Conservation (phyloP, 2,888 invertebrate species). For the Agrotis clavis region DNA sequence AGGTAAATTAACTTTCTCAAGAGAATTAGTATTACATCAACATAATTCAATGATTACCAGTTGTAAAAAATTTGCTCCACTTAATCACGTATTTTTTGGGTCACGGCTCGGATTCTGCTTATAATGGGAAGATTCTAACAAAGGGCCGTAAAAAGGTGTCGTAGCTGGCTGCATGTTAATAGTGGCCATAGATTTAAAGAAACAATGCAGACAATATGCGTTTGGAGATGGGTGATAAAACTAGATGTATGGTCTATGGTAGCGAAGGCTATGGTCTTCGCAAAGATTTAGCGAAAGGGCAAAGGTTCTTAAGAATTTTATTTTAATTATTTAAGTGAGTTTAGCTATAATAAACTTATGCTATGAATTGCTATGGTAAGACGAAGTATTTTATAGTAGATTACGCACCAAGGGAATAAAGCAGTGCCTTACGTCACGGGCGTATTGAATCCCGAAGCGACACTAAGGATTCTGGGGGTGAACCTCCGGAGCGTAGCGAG, state of each 20-base stretch:
- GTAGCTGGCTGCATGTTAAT: slow-evolving; percentile 31
- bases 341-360: slow-evolving; percentile 1
- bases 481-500: no score
- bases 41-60: slow-evolving; percentile 41
- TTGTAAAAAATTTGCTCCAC: slow-evolving; percentile 58
- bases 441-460: no score
- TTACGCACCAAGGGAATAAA: no score
- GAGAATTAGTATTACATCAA: slow-evolving; percentile 61
- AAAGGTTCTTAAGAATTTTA: background rate
- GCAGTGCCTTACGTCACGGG: no score
- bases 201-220: slow-evolving; percentile 19
- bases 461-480: no score
- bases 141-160: slow-evolving; percentile 51
- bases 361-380: no score
- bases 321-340: slow-evolving; percentile 4
- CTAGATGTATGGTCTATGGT: background rate
- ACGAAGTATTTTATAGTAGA: no score
- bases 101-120: slow-evolving; percentile 58
- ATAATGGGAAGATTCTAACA: slow-evolving; percentile 66
- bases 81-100: slow-evolving; percentile 63
- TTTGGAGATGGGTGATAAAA: slow-evolving; percentile 27
- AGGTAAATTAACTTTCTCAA: slow-evolving; percentile 58
- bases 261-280: background rate
- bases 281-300: background rate
- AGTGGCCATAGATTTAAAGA: slow-evolving; percentile 26